Evolutionary conservation across 2,888 invertebrate genomes (phyloP).

Genomic region (Caenorhabditis imperialis): DNA sequence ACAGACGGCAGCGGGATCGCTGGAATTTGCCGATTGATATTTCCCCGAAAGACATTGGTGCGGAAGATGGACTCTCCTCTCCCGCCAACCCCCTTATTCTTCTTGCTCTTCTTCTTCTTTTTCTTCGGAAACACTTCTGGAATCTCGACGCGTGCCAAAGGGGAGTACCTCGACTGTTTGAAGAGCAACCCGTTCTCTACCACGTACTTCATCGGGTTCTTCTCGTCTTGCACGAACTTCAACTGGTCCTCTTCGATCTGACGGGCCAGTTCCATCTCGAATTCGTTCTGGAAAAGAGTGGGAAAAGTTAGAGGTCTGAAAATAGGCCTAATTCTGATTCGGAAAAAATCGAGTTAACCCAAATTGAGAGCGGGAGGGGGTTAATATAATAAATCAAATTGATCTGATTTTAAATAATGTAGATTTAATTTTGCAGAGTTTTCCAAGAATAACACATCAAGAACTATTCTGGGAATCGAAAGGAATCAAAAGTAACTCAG

Average conservation of each 20-base stretch:
- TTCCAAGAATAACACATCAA: too few species aligned
- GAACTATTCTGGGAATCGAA: too few species aligned
- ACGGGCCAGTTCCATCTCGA: slow-evolving; percentile 38
- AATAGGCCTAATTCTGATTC: too few species aligned
- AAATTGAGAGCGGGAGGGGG: too few species aligned
- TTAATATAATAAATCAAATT: too few species aligned
- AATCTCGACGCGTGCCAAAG: slow-evolving; percentile 43
- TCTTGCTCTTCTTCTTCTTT: slow-evolving; percentile 11
- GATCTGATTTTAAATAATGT: too few species aligned
- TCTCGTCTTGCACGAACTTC: slow-evolving; percentile 53
- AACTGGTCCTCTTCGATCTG: slow-evolving; percentile 54
- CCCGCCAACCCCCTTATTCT: background rate
- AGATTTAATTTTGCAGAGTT: too few species aligned
- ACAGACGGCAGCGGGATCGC: slow-evolving; percentile 44
- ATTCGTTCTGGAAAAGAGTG: too few species aligned
- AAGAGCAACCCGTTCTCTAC: slow-evolving; percentile 49
- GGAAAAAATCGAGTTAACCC: too few species aligned
- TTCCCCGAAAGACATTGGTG: slow-evolving; percentile 49
- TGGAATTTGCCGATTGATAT: slow-evolving; percentile 46
- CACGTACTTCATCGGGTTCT: slow-evolving; percentile 54
- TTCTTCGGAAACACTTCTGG: slow-evolving; percentile 16
- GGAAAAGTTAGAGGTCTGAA: too few species aligned
- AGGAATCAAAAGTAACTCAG: too few species aligned
- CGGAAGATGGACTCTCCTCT: slow-evolving; percentile 14
- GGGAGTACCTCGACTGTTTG: slow-evolving; percentile 39